Base-by-base conservation (phyloP, 2,797 vertebrate species). In the Acridotheres tristis region DNA sequence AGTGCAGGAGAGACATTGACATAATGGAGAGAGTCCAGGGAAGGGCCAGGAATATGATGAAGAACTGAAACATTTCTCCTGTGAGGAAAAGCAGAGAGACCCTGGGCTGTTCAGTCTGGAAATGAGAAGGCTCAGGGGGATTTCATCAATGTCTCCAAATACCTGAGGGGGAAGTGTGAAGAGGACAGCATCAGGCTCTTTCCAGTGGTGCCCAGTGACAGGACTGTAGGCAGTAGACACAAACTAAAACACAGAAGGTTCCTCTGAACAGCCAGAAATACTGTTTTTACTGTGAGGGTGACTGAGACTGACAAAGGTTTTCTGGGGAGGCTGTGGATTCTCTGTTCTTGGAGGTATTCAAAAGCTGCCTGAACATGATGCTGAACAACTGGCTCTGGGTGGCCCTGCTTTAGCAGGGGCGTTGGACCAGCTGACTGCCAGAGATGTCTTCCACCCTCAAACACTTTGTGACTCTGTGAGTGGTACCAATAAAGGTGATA, bases 21-120 rank as follows among this genome's bases (percentile, higher is more conserved):
- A 4, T 40, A 30, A 15, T 65, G 40, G 22, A 65, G 16, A 21
- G 23, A 61, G 19, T 32, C 51, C 57, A 47, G 1, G 0, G 0
- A 51, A 58, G 22, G 18, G 16, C 25, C 23, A 23, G 1, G 1
- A 43, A 59, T n/a, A 10, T 55, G 29, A 8, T 42, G n/a, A 14
- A 74, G 63, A 13, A 6, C 63, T 69, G 42, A 6, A 71, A 9
- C 7, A 32, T 16, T 29, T 85, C 8, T 21, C 13, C 3, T 40
- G 4, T 21, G 30, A 40, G 26, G 11, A 89, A 9, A 59, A n/a
- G 18, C 68, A 30, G 63, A 26, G 59, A 26, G 26, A 54, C 3
- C 9, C 25, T 47, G 16, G 17, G 4, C 29, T 77, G 36, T 5
- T 83, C 36, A 67, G 29, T 29, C 59, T 73, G 38, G 36, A 42